Evolutionary conservation across 2,888 invertebrate species (phyloP).

Genomic region (Cheilosia pagana): DNA sequence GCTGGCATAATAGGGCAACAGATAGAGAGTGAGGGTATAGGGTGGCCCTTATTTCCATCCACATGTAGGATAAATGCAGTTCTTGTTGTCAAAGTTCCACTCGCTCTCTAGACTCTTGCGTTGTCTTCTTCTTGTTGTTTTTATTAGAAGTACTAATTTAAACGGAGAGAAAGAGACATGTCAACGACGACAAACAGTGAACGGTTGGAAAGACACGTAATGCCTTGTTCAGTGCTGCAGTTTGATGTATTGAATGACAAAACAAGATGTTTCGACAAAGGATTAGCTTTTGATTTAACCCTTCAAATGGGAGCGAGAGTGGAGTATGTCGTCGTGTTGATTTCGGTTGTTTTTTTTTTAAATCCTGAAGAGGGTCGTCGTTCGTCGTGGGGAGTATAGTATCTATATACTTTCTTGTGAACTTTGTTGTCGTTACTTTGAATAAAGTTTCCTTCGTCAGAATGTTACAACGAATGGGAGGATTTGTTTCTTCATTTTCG

Average conservation of each 20-base stretch:
- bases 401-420: no score
- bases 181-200: slow-evolving; percentile 18
- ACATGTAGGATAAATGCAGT: slow-evolving; percentile 38
- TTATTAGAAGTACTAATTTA: slow-evolving; percentile 27
- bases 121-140: not conserved
- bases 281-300: slow-evolving; percentile 44
- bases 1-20: slow-evolving; percentile 21
- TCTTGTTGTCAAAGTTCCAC: slow-evolving; percentile 33
- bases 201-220: slow-evolving; percentile 42
- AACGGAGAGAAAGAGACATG: slow-evolving; percentile 34
- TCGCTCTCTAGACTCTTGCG: no score
- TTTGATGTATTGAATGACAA: slow-evolving; percentile 42
- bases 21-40: not conserved
- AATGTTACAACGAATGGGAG: no score
- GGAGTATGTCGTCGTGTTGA: not conserved
- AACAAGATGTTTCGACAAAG: slow-evolving; percentile 50
- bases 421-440: no score
- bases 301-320: slow-evolving; percentile 18
- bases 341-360: no score
- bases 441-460: no score
- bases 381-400: no score
- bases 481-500: no score
- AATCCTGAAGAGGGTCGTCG: no score
- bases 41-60: slow-evolving; percentile 29
- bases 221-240: slow-evolving; percentile 44